Base-by-base conservation (phyloP, 2,888 invertebrate species). In the Bimastos eiseni region DNA sequence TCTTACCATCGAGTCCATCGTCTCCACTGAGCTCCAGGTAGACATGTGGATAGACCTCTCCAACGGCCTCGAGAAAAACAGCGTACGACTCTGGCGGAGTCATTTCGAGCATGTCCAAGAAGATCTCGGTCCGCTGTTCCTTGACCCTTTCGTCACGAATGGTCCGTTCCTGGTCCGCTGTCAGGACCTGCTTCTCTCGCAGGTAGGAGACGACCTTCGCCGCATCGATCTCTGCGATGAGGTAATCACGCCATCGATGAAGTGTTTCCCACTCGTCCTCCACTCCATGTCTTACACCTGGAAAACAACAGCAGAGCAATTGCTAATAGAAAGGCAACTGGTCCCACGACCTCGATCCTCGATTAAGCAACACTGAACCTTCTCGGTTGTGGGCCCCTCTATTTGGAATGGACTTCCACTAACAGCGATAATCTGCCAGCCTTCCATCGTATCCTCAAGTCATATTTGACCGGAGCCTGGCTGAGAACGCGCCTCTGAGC, bases 1-100 rank as follows among this genome's bases (percentile, higher is more conserved):
- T 4, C 90, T 33, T 44, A 91, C 55, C 89, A n/a, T 89, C 83
- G 83, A 90, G 70, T 38, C 91, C 91, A n/a, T 84, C 91, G 70
- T 89, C 90, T 11, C 91, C 91, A n/a, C 90, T 91, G 17, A 91
- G 89, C 30, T 70, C 83, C 33, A 91, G 91, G 44, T 91, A 91
- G 37, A 91, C 90, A 83, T 91, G 91, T n/a, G 91, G 91, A 55
- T 91, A 91, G 33, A 44, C 36, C 89, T 91, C 91, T 21, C 90
- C 88, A 24, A 91, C 33, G 15, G 91, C 91, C 17, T 91, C 91
- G 19, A 91, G 89, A 49, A 91, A 90, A 17, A 44, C 49, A 83
- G 90, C 90, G 86, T 91, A 90, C 17, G 83, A 88, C 33, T 37
- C 90, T 15, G 90, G 91, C n/a, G 90, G 89, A 30, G 90, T 89